phyloP scores from a whole-genome alignment of 2,113 vertebrate genomes.

The Piprites chloris region DNA sequence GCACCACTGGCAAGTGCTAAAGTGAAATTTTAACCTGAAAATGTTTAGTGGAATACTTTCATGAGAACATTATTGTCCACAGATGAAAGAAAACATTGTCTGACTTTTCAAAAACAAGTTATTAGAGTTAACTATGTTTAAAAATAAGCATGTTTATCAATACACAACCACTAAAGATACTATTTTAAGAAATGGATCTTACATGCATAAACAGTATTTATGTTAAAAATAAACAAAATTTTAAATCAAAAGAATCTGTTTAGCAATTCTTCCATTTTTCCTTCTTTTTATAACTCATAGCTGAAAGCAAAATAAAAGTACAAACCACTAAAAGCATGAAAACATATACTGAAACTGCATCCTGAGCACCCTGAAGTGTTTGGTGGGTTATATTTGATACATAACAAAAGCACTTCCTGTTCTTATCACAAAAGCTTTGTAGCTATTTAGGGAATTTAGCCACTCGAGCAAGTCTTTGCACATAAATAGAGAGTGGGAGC shows the following conservation, averaged over 20 bases:
- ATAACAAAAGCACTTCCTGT: slow-evolving; percentile 2
- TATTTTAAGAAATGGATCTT: not conserved
- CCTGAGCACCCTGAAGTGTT: not conserved
- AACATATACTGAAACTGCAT: not conserved
- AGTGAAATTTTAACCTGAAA: not conserved
- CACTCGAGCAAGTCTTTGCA: not conserved
- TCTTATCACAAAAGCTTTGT: slow-evolving; percentile 30
- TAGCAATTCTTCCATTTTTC: not conserved
- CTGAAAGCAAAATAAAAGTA: not conserved
- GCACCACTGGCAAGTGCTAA: not conserved
- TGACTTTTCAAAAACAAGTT: not conserved
- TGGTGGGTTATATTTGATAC: not conserved
- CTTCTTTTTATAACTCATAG: not conserved
- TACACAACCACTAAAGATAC: not conserved
- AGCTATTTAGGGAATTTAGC: slow-evolving; percentile 46
- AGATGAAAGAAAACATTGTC: not conserved
- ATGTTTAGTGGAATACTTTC: not conserved
- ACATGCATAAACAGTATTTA: not conserved
- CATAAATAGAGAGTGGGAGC: not conserved
- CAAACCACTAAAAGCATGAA: not conserved
- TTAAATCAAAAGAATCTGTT: not conserved
- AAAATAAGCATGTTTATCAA: not conserved
- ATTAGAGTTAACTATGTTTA: not conserved
- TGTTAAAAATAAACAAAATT: not conserved
- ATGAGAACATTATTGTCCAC: not conserved